These are phyloP conservation scores for Tamandua tetradactyla DNA, from an alignment of 2,797 vertebrate species.

Conservation along the genomic window DNA sequence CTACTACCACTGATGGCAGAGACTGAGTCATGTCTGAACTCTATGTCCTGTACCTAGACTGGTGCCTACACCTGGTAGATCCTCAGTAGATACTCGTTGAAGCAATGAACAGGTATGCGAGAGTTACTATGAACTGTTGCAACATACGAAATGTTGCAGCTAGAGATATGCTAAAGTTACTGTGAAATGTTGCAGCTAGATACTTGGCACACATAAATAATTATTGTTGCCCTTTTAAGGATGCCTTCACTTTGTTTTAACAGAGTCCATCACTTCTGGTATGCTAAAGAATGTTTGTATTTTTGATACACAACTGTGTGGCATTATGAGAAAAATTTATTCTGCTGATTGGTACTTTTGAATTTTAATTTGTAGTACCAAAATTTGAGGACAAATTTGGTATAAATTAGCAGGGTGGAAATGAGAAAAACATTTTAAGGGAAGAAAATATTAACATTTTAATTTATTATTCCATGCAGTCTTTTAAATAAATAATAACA, in stretches of 20 bases:
- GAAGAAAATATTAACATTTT: background rate
- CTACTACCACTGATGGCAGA: background rate
- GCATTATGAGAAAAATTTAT: background rate
- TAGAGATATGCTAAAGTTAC: background rate
- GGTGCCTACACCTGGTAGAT: background rate
- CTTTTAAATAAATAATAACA: background rate
- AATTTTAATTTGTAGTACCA: conserved; percentile 21
- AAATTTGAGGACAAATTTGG: background rate
- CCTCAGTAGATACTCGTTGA: background rate
- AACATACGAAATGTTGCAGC: background rate
- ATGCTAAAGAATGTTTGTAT: background rate
- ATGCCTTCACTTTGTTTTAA: background rate
- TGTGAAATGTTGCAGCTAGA: background rate
- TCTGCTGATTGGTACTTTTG: background rate
- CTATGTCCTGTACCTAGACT: background rate
- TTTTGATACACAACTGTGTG: background rate
- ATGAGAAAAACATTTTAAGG: conserved; percentile 12
- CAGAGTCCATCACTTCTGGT: background rate
- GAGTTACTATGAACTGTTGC: background rate
- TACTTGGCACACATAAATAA: background rate
- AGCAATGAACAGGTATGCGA: background rate
- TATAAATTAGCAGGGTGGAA: background rate
- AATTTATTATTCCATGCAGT: background rate
- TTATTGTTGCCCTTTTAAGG: background rate
- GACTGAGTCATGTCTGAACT: background rate